A percentile compares a stretch with the other conserved stretches of the same genome.
phyloP scores from a whole-genome alignment of 1,140 invertebrate species.

The Drosophila orena region DNA sequence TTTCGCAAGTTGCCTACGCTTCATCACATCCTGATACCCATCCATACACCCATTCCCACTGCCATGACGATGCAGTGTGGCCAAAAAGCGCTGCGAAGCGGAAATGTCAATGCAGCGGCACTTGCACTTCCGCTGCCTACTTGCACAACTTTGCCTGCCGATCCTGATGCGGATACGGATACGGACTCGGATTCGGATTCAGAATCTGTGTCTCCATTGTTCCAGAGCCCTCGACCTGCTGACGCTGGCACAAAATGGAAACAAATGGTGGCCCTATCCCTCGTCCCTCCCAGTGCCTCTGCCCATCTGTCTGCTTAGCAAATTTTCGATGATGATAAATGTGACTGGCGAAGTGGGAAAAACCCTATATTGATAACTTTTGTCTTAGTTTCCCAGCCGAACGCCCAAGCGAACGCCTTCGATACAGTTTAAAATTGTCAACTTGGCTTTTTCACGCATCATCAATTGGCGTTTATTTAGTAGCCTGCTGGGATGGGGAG shows the following conservation, averaged over 20 bases:
- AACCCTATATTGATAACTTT: constrained; percentile 38
- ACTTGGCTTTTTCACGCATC: constrained; percentile 76
- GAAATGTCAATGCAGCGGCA: constrained; percentile 81
- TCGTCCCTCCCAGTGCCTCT: not conserved
- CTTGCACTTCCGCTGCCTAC: constrained; percentile 78
- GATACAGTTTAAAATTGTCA: constrained; percentile 81
- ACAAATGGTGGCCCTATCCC: constrained; percentile 65
- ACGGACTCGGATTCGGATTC: not conserved
- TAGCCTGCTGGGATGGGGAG: constrained; percentile 54
- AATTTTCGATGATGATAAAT: constrained; percentile 82
- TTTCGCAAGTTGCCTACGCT: constrained; percentile 37
- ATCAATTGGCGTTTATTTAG: constrained; percentile 81
- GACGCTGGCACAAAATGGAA: constrained; percentile 81
- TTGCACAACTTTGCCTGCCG: constrained; percentile 67
- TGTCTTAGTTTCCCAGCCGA: constrained; percentile 13
- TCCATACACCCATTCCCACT: not conserved
- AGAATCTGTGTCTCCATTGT: constrained; percentile 55
- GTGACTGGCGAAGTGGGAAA: constrained; percentile 35
- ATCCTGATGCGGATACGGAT: constrained; percentile 31
- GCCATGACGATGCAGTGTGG: constrained; percentile 29
- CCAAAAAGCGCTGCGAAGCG: constrained; percentile 74
- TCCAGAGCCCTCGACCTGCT: constrained; percentile 71
- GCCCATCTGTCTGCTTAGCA: constrained; percentile 47
- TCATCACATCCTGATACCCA: constrained; percentile 1
- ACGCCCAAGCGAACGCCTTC: not conserved